Evolutionary conservation across 1,140 invertebrate species (phyloP), one percentile per base, ranked within the genome.

Genomic region (Megalonaias nervosa): DNA sequence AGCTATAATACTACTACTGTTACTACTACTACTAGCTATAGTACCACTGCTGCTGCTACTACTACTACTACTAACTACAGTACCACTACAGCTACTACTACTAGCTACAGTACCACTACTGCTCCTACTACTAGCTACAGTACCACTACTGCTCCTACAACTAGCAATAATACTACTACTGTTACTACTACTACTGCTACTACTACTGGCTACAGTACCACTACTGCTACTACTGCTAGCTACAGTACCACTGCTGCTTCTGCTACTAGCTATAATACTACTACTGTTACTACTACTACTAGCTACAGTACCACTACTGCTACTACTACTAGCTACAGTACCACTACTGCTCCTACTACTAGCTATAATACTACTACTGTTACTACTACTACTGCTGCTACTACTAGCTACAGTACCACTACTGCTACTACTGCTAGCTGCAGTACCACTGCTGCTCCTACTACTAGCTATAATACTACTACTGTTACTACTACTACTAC

Each of bases 401-500:
- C 67, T 69, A 69, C 67, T 69, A 69, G 23, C 55, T 38, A 19
- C 55, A 69, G 23, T 69, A 69, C 26, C 55, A 69, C 67, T 69
- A 69, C 48, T 69, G 23, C 21, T 69, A 69, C 67, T 69, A 69
- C 67, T 69, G 55, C 67, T 69, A 48, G 23, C 55, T 38, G 23
- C 55, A 69, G 23, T 57, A 69, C 67, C 56, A 70, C 68, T 70
- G 3, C 68, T 70, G 3, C 68, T 70, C 1, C 68, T 70, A 5
- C 68, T 70, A 5, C 68, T 70, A 5, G 23, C 56, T 1, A 21
- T 70, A 70, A 21, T 70, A 70, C 68, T 70, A 70, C 68, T 70
- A 70, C 68, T 56, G 56, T 48, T 56, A 70, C 68, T 5, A 70
- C 68, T 70, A 70, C 68, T 70, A 70, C 68, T 70, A 70, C 68